Conservation (phyloP, 2,888 invertebrate genomes). For the Clepsis dumicolana region DNA sequence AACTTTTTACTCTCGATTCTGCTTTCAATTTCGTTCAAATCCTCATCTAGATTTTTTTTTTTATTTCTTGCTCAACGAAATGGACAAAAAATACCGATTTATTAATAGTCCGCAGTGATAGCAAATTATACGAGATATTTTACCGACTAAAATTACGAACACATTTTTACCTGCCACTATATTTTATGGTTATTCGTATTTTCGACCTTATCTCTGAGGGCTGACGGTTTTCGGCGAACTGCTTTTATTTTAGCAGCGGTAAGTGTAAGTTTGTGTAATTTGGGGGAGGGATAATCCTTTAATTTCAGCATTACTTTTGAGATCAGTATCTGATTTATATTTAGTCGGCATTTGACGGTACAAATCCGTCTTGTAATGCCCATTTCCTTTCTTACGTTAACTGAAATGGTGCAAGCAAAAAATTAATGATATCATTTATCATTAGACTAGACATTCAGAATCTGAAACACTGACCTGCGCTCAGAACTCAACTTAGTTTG, state of each 20-base stretch:
- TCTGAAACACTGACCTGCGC: too few relatives aligned
- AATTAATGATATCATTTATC: too few relatives aligned
- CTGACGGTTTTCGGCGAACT: not conserved
- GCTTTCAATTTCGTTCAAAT: not conserved
- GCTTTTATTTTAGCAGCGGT: not conserved
- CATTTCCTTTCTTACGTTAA: too few relatives aligned
- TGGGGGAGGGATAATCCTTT: constrained; percentile 16
- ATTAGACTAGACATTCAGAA: too few relatives aligned
- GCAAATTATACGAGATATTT: constrained; percentile 1
- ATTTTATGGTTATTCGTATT: not conserved
- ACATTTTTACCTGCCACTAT: not conserved
- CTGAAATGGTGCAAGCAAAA: too few relatives aligned
- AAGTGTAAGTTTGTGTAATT: not conserved
- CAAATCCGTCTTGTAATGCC: not conserved
- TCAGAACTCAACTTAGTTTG: too few relatives aligned
- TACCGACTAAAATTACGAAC: not conserved
- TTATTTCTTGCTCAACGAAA: not conserved
- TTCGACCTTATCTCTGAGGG: not conserved
- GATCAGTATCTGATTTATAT: constrained; percentile 18
- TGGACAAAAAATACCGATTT: not conserved
- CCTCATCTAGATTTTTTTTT: not conserved
- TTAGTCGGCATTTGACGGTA: not conserved
- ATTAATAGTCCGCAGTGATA: constrained; percentile 1
- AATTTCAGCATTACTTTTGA: constrained; percentile 15
- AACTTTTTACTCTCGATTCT: not conserved